A percentile compares a stretch with the other conserved stretches of the same genome.
Evolutionary conservation across 2,888 invertebrate species (phyloP).

Genomic region (Suillia variegata): DNA sequence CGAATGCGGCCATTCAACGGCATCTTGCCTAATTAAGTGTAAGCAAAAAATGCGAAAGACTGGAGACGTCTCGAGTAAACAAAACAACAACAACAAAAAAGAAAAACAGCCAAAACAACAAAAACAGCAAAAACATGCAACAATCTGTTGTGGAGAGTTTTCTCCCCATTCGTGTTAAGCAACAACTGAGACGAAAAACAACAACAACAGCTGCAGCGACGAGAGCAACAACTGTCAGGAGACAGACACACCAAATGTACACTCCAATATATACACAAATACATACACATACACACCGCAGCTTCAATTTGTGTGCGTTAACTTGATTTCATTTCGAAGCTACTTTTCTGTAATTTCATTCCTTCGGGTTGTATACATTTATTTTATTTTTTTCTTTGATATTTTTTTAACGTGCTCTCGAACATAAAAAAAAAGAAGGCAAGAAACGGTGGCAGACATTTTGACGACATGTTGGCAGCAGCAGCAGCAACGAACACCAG

Average conservation of each 20-base stretch:
- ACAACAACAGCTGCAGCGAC: not conserved
- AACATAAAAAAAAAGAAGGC: not conserved
- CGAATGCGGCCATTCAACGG: no score
- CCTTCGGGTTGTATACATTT: no score
- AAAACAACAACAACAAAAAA: no score
- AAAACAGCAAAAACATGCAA: not conserved
- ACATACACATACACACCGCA: no score
- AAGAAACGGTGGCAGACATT: not conserved
- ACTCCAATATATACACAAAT: no score
- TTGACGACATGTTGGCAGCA: not conserved
- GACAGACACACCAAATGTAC: no score
- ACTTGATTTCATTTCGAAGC: not conserved
- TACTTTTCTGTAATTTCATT: not conserved
- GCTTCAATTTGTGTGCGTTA: not conserved
- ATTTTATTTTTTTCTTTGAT: not conserved
- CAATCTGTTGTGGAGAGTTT: constrained; percentile 3
- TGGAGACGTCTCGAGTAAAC: no score
- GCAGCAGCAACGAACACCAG: not conserved
- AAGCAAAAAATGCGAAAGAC: no score
- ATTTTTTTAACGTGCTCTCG: not conserved
- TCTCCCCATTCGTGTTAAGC: no score
- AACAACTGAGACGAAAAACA: no score
- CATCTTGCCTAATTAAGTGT: not conserved
- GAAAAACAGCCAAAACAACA: not conserved
- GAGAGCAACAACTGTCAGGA: not conserved